Percentiles rank a stretch among this genome's conserved stretches.
phyloP scores from a whole-genome alignment of 2,113 vertebrate species.

The Thunnus thynnus region DNA sequence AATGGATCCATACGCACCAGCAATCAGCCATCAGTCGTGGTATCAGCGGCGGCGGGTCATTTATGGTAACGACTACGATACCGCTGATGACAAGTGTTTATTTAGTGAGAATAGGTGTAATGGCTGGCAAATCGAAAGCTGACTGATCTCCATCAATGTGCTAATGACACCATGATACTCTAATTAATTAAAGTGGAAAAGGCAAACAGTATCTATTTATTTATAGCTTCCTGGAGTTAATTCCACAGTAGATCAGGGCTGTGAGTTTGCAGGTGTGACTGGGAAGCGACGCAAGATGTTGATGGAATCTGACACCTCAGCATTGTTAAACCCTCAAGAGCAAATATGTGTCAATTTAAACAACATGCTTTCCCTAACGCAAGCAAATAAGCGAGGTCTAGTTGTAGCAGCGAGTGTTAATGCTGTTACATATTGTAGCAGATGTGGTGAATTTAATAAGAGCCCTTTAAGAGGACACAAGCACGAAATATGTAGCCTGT shows the following conservation, averaged over 20 bases:
- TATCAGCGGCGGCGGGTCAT: constrained; percentile 32
- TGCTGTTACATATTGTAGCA: background rate
- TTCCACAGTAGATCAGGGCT: background rate
- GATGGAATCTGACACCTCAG: constrained; percentile 38
- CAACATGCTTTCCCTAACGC: background rate
- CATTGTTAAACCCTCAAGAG: constrained; percentile 22
- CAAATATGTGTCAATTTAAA: constrained; percentile 25
- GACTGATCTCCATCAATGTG: constrained; percentile 38
- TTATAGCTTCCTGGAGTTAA: constrained; percentile 7
- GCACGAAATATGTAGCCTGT: constrained; percentile 51
- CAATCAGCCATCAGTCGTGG: constrained; percentile 43
- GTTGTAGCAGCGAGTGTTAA: background rate
- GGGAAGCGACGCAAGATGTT: constrained; percentile 24
- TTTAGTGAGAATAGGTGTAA: constrained; percentile 32
- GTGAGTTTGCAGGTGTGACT: constrained; percentile 49
- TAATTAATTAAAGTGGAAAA: constrained; percentile 53
- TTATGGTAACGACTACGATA: constrained; percentile 34
- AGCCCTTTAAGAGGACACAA: constrained; percentile 22
- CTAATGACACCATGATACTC: constrained; percentile 61
- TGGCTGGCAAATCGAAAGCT: constrained; percentile 14
- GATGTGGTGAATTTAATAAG: constrained; percentile 52
- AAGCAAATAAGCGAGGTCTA: constrained; percentile 3
- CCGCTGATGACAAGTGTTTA: constrained; percentile 46
- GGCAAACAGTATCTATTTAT: constrained; percentile 22
- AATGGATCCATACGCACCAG: constrained; percentile 47